Evolutionary conservation across 2,888 invertebrate genomes (phyloP).

Genomic region (Troglohyphantes excavatus): DNA sequence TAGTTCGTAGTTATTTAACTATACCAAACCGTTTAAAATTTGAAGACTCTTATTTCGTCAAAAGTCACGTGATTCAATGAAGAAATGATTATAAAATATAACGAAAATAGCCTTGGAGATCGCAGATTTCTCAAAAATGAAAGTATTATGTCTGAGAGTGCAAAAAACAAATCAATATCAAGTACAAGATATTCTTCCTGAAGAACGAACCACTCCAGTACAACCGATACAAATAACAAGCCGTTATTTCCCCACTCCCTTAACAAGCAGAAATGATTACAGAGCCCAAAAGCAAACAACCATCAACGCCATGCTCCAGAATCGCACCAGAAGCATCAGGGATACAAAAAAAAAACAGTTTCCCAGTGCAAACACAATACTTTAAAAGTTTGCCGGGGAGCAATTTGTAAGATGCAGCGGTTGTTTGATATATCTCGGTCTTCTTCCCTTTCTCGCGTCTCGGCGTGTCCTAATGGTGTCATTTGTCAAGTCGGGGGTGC

Average conservation of each 20-base stretch:
- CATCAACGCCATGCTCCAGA: background rate
- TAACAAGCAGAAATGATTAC: constrained; percentile 41
- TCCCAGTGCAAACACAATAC: constrained; percentile 38
- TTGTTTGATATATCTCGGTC: constrained; percentile 36
- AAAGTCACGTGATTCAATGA: no score
- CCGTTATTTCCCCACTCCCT: background rate
- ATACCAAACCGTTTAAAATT: no score
- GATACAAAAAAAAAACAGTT: constrained; percentile 10
- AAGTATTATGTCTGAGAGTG: no score
- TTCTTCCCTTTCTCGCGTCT: background rate
- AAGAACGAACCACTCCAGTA: no score
- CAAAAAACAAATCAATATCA: no score
- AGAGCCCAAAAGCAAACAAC: constrained; percentile 32
- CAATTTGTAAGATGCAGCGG: constrained; percentile 49
- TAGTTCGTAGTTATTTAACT: no score
- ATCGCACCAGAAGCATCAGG: background rate
- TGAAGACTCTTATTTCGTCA: no score
- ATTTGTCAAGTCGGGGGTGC: constrained; percentile 41
- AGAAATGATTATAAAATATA: no score
- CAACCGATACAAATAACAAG: no score
- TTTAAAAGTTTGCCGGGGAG: constrained; percentile 43
- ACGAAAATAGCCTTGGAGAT: no score
- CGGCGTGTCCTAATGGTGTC: constrained; percentile 44
- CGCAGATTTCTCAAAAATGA: no score
- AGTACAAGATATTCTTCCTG: no score